phyloP scores from a whole-genome alignment of 1,140 invertebrate genomes.

The Trichonephila inaurata region DNA sequence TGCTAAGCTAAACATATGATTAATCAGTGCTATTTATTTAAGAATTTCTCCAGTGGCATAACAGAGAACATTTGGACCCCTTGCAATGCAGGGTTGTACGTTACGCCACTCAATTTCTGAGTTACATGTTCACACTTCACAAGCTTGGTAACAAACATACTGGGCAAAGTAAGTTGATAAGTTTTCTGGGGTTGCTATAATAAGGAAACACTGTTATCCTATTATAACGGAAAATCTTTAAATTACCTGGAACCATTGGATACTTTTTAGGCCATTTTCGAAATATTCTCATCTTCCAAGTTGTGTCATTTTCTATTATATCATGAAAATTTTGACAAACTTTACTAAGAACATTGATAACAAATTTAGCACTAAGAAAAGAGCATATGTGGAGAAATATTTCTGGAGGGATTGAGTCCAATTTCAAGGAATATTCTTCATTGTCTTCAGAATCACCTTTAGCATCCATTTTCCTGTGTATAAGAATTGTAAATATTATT shows the following conservation, averaged over 20 bases:
- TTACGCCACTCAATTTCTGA: no score
- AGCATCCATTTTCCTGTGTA: slow-evolving; percentile 17
- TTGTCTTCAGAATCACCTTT: not conserved
- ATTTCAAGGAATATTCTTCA: slow-evolving; percentile 36
- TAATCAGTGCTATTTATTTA: no score
- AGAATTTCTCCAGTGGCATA: no score
- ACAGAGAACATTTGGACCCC: no score
- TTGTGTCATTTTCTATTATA: slow-evolving; percentile 63
- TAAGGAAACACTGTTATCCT: no score
- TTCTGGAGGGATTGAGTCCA: slow-evolving; percentile 75
- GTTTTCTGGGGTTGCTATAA: no score
- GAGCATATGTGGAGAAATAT: slow-evolving; percentile 74
- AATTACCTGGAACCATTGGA: slow-evolving; percentile 65
- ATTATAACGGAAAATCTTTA: not conserved
- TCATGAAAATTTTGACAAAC: slow-evolving; percentile 70
- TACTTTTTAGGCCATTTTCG: slow-evolving; percentile 70
- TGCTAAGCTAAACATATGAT: no score
- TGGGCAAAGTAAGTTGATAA: no score
- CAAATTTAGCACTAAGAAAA: slow-evolving; percentile 74
- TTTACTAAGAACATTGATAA: slow-evolving; percentile 65
- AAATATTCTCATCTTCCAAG: slow-evolving; percentile 68
- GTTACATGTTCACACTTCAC: no score
- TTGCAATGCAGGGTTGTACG: no score
- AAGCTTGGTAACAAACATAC: no score
- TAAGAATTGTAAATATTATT: not conserved